phyloP scores from a whole-genome alignment of 2,113 vertebrate species.

The Echinops telfairi region DNA sequence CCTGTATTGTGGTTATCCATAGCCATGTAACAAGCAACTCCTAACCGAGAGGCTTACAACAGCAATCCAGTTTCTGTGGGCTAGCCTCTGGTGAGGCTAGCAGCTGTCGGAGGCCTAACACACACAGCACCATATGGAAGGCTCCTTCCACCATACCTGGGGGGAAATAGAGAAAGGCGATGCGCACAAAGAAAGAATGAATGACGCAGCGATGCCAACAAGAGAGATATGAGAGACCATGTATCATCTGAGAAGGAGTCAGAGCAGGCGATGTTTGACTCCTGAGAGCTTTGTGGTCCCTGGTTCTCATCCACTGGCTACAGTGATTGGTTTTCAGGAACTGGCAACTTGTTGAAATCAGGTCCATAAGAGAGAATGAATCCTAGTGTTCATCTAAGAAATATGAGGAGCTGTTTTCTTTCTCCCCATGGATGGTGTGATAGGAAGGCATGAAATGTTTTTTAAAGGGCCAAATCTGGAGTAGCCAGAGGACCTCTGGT shows the following conservation, averaged over 20 bases:
- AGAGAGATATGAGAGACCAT: neutral
- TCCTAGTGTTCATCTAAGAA: neutral
- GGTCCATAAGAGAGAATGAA: neutral
- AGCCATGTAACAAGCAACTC: too few relatives aligned
- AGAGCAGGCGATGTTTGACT: neutral
- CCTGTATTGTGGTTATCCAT: too few relatives aligned
- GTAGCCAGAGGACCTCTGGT: neutral
- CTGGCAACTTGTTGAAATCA: neutral
- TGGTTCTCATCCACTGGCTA: conserved; percentile 40
- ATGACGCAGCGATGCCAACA: neutral
- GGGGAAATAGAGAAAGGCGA: neutral
- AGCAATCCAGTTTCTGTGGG: too few relatives aligned
- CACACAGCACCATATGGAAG: too few relatives aligned
- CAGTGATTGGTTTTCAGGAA: neutral
- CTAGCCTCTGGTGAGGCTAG: too few relatives aligned
- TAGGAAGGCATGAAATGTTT: neutral
- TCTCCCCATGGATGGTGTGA: conserved; percentile 5
- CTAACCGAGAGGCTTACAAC: too few relatives aligned
- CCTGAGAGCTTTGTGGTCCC: neutral
- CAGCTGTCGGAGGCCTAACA: too few relatives aligned
- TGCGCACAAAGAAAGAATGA: neutral
- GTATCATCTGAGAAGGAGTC: neutral
- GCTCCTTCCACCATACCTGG: neutral
- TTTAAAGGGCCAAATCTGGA: neutral
- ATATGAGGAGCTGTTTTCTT: neutral